Evolutionary conservation across 2,797 vertebrate genomes (phyloP).

Genomic region (Poecilia gillii): DNA sequence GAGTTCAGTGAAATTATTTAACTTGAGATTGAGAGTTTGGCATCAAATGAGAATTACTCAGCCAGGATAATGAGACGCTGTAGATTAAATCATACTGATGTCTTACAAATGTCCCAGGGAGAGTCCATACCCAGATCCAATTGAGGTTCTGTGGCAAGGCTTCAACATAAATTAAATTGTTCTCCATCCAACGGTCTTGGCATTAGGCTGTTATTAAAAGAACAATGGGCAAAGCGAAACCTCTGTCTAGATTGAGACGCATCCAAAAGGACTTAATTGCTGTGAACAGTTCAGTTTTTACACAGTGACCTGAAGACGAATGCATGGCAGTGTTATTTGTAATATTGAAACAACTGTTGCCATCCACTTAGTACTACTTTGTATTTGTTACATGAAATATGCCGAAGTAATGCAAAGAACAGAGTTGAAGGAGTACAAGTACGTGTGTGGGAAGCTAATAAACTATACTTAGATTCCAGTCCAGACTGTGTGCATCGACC

Average conservation of each 20-base stretch:
- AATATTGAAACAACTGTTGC: background rate
- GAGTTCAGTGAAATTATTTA: too few species aligned
- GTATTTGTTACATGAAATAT: background rate
- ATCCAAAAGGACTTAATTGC: background rate
- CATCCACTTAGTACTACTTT: background rate
- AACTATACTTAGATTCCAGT: background rate
- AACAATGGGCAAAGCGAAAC: background rate
- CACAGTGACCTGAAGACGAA: background rate
- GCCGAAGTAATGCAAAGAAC: background rate
- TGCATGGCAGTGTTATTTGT: background rate
- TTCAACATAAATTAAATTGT: background rate
- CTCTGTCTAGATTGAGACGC: background rate
- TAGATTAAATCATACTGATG: background rate
- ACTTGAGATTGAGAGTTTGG: background rate
- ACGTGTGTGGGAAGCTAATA: background rate
- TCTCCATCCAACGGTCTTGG: background rate
- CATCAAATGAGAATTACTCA: too few species aligned
- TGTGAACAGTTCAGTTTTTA: background rate
- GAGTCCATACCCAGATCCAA: background rate
- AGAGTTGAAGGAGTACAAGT: background rate
- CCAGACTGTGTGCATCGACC: background rate
- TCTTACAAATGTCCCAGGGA: background rate
- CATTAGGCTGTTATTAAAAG: background rate
- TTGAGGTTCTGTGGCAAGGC: background rate
- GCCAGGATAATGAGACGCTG: background rate